These are phyloP conservation scores for Agapornis roseicollis DNA, from an alignment of 2,113 vertebrate species.

Conservation along the genomic window DNA sequence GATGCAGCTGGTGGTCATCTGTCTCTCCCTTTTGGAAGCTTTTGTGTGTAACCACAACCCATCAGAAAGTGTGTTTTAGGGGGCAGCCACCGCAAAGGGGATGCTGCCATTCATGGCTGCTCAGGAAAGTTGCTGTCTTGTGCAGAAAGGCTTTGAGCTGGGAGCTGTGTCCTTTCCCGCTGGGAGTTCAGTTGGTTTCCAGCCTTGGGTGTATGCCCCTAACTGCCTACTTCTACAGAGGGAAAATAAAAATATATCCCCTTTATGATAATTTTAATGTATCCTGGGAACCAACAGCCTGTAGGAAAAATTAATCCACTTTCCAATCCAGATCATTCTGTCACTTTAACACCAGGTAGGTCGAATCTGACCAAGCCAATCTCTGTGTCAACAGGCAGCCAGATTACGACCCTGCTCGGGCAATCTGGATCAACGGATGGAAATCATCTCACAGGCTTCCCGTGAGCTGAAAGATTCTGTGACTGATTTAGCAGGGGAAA, in stretches of 20 bases:
- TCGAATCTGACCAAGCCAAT: background rate
- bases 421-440: background rate
- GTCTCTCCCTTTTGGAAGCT: background rate
- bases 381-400: background rate
- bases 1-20: background rate
- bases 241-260: background rate
- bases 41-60: fast-evolving
- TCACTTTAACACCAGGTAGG: fast-evolving
- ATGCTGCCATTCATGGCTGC: fast-evolving
- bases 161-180: background rate
- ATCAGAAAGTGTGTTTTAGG: background rate
- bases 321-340: background rate
- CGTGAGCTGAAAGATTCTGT: fast-evolving
- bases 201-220: background rate
- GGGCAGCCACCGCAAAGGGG: background rate
- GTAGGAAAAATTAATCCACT: background rate
- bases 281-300: background rate
- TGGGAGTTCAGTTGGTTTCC: background rate
- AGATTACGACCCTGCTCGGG: fast-evolving
- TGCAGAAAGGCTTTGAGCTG: background rate
- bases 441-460: background rate
- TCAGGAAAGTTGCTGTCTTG: background rate
- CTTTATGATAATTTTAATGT: background rate
- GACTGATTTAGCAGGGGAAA: too few relatives aligned
- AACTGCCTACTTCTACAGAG: background rate